A percentile compares a stretch with the other conserved stretches of the same genome.
Evolutionary conservation across 2,113 vertebrate species (phyloP).

Genomic region (Ginglymostoma cirratum): DNA sequence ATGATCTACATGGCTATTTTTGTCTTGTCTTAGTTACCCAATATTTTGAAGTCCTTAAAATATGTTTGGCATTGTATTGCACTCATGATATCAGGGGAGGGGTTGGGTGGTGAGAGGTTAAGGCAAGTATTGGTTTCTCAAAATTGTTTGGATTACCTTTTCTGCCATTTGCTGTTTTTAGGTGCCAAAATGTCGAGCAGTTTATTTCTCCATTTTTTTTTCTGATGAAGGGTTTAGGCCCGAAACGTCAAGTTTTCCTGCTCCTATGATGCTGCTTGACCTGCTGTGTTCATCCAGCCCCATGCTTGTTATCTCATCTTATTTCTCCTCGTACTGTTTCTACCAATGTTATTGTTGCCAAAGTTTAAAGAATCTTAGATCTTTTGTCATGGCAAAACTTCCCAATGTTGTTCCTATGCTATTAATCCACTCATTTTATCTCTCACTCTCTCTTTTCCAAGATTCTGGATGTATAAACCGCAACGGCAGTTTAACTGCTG

Average conservation of each 20-base stretch:
- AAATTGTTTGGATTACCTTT: not conserved
- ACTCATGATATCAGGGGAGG: not conserved
- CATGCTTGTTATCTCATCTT: too few relatives aligned
- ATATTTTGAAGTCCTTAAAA: not conserved
- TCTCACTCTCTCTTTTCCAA: not conserved
- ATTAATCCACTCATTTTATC: not conserved
- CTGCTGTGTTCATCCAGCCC: too few relatives aligned
- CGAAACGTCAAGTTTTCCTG: too few relatives aligned
- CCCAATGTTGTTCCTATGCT: not conserved
- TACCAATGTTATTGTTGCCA: not conserved
- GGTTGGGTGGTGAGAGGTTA: not conserved
- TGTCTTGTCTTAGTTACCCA: not conserved
- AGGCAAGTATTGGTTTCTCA: too few relatives aligned
- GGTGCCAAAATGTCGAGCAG: not conserved
- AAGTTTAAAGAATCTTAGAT: not conserved
- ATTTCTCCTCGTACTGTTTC: not conserved
- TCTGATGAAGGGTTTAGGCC: too few relatives aligned
- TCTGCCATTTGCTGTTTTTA: not conserved
- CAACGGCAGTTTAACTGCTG: not conserved
- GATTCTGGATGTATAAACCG: not conserved
- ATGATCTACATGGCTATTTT: not conserved
- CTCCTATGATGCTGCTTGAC: too few relatives aligned
- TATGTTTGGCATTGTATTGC: not conserved
- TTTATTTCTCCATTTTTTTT: not conserved
- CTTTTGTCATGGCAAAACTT: not conserved